phyloP scores from a whole-genome alignment of 2,113 vertebrate genomes.

The Bathybates hornii region DNA sequence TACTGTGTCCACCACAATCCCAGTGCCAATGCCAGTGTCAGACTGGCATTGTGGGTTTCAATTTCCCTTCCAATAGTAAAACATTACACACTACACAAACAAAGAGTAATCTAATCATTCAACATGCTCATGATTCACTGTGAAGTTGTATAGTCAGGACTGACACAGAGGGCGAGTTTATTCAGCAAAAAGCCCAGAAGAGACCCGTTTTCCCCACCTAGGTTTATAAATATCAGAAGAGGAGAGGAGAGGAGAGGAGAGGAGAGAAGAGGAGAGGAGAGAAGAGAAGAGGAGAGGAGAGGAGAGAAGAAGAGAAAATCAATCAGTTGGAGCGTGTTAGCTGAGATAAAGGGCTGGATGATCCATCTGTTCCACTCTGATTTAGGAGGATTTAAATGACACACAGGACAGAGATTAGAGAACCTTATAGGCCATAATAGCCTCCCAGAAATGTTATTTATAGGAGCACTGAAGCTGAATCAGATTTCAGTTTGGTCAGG shows the following conservation, averaged over 20 bases:
- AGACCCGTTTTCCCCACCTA: neutral
- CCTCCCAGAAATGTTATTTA: neutral
- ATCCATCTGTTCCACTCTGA: conserved; percentile 52
- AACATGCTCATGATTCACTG: neutral
- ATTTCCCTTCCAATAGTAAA: neutral
- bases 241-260: neutral
- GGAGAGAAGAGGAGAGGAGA: neutral
- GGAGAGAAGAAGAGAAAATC: neutral
- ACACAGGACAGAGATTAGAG: conserved; percentile 38
- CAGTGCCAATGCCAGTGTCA: neutral
- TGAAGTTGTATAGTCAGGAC: neutral
- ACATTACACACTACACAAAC: conserved; percentile 3
- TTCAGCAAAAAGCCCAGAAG: neutral
- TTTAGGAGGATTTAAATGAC: conserved; percentile 49
- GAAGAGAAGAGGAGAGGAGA: neutral
- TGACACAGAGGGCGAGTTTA: neutral
- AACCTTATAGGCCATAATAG: neutral
- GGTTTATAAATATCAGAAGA: neutral
- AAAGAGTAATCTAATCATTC: neutral
- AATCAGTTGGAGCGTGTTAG: neutral
- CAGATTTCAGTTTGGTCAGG: neutral
- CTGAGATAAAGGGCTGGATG: neutral
- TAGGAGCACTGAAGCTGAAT: neutral
- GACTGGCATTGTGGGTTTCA: neutral
- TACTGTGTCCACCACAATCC: neutral